Base-by-base conservation (phyloP, 2,888 invertebrate species). In the Drosophila eohydei region DNA sequence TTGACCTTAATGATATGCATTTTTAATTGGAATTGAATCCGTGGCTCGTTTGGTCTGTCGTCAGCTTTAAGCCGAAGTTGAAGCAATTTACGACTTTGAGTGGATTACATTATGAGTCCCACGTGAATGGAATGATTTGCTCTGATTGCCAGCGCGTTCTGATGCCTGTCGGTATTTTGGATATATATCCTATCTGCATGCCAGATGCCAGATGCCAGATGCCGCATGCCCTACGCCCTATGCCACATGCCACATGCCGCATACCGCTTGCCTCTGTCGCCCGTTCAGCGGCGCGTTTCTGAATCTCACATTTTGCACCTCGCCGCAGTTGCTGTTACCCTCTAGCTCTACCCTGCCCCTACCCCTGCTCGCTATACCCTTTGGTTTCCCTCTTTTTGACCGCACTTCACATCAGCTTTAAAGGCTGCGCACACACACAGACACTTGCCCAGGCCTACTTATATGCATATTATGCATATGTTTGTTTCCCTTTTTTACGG, bases 21-120 rank as follows among this genome's bases (percentile, higher is more conserved):
- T 30, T 55, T 43, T 12, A 55, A 54, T 54, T 28, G 16, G 0
- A 11, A 40, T 11, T 54, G 6, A 26, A 36, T 4, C 12, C 52
- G 38, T 5, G 14, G 26, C 8, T 36, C 51, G 21, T 36, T 28
- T 43, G 32, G 32, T 3, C 26, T 54, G 50, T 43, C 34, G 28
- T 7, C 48, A 34, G 51, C 43, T 28, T 66, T 34, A 16, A 43
- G n/a, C 14, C n/a, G 4, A 34, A 44, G 9, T 26, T 38, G 36
- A 34, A 50, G 46, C 55, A 50, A 76, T 76, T 76, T 60, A 75
- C 57, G 60, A 46, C 36, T 50, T n/a, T 41, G 14, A 38, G 59
- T 41, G 44, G 16, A 51, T 61, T 41, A 51, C 51, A 56, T 75
- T 75, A 75, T 63, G 76, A 51, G 60, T 76, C 77, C 72, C 75